Percentiles rank a stretch among this genome's conserved stretches.
phyloP scores from a whole-genome alignment of 2,113 vertebrate genomes.

The Columbina picui region DNA sequence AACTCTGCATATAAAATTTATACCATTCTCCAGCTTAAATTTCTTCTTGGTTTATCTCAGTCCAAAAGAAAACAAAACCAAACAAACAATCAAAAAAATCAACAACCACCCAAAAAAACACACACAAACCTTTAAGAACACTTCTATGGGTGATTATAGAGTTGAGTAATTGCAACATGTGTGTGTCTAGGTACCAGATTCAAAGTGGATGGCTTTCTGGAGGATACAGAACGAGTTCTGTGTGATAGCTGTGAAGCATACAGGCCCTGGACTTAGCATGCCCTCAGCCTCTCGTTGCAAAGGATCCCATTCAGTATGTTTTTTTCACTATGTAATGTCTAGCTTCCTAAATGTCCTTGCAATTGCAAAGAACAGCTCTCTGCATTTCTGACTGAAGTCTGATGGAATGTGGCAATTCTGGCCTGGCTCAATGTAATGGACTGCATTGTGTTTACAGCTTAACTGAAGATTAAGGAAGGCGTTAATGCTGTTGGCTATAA shows the following conservation, averaged over 20 bases:
- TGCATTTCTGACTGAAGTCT: background rate
- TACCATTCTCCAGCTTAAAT: background rate
- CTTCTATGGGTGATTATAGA: background rate
- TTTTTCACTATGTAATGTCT: background rate
- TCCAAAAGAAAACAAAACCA: background rate
- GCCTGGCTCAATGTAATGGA: background rate
- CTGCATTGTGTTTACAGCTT: background rate
- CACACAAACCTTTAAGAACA: background rate
- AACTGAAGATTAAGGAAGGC: background rate
- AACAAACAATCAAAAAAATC: too few species aligned
- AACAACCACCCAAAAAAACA: too few species aligned
- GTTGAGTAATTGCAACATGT: background rate
- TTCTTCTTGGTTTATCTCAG: background rate
- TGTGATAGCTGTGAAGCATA: slow-evolving; percentile 66
- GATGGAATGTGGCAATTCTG: background rate
- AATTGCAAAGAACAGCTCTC: background rate
- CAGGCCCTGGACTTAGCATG: slow-evolving; percentile 56
- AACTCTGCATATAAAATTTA: too few species aligned
- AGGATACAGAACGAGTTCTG: slow-evolving; percentile 72
- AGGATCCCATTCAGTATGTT: slow-evolving; percentile 67
- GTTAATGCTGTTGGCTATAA: background rate
- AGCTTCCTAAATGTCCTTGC: background rate
- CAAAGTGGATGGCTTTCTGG: slow-evolving; percentile 62
- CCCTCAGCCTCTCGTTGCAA: slow-evolving; percentile 60
- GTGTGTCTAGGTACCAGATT: slow-evolving; percentile 55